Evolutionary conservation across 2,888 invertebrate genomes (phyloP), one percentile per base, ranked within the genome.

Genomic region (Mimas tiliae): DNA sequence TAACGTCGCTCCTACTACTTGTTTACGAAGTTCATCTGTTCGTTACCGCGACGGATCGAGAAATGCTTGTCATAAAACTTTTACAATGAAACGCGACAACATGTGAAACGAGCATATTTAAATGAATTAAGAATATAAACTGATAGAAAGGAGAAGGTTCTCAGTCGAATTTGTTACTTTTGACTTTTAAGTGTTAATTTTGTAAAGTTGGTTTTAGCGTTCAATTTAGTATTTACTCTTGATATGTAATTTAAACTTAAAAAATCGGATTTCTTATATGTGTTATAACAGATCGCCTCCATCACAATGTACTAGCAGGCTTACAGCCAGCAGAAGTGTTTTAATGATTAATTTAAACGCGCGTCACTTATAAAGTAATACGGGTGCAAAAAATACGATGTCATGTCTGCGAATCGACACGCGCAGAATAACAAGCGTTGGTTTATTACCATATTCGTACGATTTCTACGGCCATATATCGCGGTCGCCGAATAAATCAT

Each of bases 371-470:
- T 42, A 58, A 42, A 63, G n/a, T n/a, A n/a, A 74, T 80, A 80
- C 79, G 80, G 80, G 78, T 71, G 74, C 74, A 74, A 77, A 79
- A 79, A 77, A 73, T 77, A 78, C 81, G 76, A 77, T 78, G 76
- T 76, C 75, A 72, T 72, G 73, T 74, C 74, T 71, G 58, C 38
- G 38, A 72, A 70, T 73, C 73, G 72, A 80, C 79, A 80, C 74
- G 76, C 67, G 67, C 67, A 62, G 82, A 81, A 81, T 82, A 79
- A 74, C 72, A 77, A 82, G 65, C 70, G 67, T 65, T 47, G 64
- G 71, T 76, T 72, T 77, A 74, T 78, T 76, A 75, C 68, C 72
- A 67, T 74, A 72, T 70, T 75, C 73, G 78, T 63, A 34, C 50
- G 27, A 27, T 27, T 38, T 38, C 7, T 38, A 38, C 38, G 38